These are phyloP conservation scores for Pammene fasciana DNA, from an alignment of 2,888 invertebrate species.

Conservation along the genomic window DNA sequence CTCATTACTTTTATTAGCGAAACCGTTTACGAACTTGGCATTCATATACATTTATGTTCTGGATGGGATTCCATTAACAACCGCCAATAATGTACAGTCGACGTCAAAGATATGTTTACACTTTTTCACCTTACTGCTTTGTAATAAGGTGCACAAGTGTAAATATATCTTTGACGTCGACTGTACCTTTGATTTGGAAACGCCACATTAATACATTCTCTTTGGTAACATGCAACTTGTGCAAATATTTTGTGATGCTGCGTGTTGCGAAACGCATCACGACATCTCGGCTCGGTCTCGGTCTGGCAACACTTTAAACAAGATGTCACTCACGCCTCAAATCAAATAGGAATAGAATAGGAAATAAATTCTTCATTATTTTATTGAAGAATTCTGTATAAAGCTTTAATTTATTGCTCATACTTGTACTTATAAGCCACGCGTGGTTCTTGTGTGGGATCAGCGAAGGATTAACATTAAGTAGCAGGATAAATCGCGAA, in stretches of 20 bases:
- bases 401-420: not conserved
- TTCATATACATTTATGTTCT: no score
- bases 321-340: slow-evolving; percentile 17
- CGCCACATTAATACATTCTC: no score
- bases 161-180: no score
- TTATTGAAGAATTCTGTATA: slow-evolving; percentile 10
- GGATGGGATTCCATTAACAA: no score
- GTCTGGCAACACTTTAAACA: slow-evolving; percentile 13
- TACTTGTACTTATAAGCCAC: not conserved
- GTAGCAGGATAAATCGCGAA: slow-evolving; percentile 2
- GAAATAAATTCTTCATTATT: slow-evolving; percentile 2
- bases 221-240: not conserved
- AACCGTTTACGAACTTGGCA: no score
- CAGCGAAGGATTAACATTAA: not conserved
- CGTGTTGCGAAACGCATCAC: not conserved
- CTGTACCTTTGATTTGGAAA: no score
- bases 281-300: no score
- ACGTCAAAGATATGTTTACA: no score
- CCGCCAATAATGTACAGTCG: no score
- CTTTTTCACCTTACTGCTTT: no score
- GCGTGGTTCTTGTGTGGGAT: not conserved
- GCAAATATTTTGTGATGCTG: not conserved
- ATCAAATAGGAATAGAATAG: slow-evolving; percentile 11
- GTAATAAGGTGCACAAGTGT: no score
- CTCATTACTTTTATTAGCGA: no score